Evolutionary conservation across 2,888 invertebrate species (phyloP), one percentile per base, ranked within the genome.

Genomic region (Luffia ferchaultella): DNA sequence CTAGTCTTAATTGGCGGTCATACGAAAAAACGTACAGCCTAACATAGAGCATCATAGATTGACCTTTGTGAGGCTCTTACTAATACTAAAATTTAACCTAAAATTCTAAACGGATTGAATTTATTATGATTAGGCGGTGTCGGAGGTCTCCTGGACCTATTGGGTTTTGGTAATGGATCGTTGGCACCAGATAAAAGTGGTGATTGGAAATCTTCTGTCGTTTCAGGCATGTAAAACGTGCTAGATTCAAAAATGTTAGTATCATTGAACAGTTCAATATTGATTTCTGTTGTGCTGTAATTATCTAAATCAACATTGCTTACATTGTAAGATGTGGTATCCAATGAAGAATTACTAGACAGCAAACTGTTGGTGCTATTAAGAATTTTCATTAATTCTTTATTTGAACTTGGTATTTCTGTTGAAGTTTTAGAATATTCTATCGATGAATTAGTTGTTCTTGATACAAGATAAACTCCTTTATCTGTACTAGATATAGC

Each of bases 91-190:
- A 50, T 55, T 60, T 79, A 83, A 65, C 83, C 83, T 74, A 83
- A 67, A 59, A 83, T 80, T 58, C 82, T 80, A 60, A 83, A 79
- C 52, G 82, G 83, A 55, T 80, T 83, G 54, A 82, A 83, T 67
- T 80, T 80, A 60, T 71, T 80, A 61, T 73, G 65, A 60, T 68
- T 76, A 19, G 65, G 70, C 52, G 66, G 67, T 52, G 60, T 57
- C 53, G 73, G 74, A 17, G 77, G 78, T 62, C 79, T 74, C 53
- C 80, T 68, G 30, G 76, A 74, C 48, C 83, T 63, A 47, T 65
- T 72, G 12, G 83, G 83, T 59, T 74, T 66, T 43, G 73, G 80
- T 16, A 76, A 52, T 2, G 83, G 79, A 56, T 82, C 82, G 56
- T 69, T 77, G 3, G 75, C 79, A 51, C 68, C 83, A 16, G 83